Evolutionary conservation across 2,113 vertebrate species (phyloP).

Genomic region (Lophius piscatorius): DNA sequence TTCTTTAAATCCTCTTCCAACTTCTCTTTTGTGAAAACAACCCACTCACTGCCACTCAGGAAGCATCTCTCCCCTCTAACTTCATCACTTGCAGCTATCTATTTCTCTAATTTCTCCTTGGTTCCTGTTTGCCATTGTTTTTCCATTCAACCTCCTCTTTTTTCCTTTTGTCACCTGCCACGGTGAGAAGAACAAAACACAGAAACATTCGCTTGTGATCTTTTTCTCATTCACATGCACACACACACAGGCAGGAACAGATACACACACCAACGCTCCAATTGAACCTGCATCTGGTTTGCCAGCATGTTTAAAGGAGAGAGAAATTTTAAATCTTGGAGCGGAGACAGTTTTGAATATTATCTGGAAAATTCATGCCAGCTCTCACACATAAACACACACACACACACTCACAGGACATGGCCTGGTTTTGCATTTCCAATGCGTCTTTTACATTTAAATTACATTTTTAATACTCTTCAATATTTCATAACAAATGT

Average conservation of each 20-base stretch:
- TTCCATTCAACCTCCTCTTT: slow-evolving; percentile 23
- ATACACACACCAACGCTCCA: slow-evolving; percentile 14
- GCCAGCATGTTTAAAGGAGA: too few relatives aligned
- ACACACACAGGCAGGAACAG: neutral
- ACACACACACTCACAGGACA: too few relatives aligned
- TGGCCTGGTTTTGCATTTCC: too few relatives aligned
- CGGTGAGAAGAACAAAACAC: slow-evolving; percentile 23
- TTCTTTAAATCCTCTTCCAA: slow-evolving; percentile 46
- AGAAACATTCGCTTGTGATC: too few relatives aligned
- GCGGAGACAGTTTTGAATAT: slow-evolving; percentile 1
- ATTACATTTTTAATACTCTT: too few relatives aligned
- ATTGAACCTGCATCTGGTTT: too few relatives aligned
- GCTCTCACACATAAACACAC: neutral
- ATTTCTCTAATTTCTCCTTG: slow-evolving; percentile 44
- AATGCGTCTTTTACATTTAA: too few relatives aligned
- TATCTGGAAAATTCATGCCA: slow-evolving; percentile 3
- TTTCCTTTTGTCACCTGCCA: slow-evolving; percentile 15
- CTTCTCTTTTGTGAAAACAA: slow-evolving; percentile 35
- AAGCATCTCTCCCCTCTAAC: slow-evolving; percentile 15
- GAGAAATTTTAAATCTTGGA: neutral
- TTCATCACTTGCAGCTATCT: slow-evolving; percentile 4
- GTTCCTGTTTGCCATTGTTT: slow-evolving; percentile 30
- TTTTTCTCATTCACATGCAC: too few relatives aligned
- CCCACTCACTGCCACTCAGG: slow-evolving; percentile 26
- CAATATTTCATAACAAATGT: slow-evolving; percentile 7